A percentile compares a stretch with the other conserved stretches of the same genome.
These are phyloP conservation scores for Ibycter americanus DNA, from an alignment of 2,797 vertebrate species.

Conservation along the genomic window DNA sequence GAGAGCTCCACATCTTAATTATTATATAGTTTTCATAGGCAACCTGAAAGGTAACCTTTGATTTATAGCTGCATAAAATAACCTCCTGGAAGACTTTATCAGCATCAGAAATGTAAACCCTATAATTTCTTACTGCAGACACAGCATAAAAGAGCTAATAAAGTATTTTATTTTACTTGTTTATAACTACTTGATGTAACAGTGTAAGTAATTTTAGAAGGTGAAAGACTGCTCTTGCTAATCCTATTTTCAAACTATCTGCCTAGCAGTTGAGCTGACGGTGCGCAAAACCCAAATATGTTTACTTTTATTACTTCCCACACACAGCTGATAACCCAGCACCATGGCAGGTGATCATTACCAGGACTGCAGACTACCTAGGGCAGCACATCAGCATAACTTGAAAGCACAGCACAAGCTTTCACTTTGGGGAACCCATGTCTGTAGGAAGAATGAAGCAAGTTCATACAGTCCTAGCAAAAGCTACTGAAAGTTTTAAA, in stretches of 20 bases:
- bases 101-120: constrained; percentile 35
- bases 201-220: not conserved
- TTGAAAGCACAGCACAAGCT: not conserved
- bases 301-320: not conserved
- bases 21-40: not conserved
- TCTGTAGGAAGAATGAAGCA: not conserved
- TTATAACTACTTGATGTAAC: not conserved
- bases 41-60: constrained; percentile 64
- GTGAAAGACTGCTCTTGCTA: not conserved
- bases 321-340: not conserved
- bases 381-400: not conserved
- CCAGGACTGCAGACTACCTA: not conserved
- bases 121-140: constrained; percentile 23
- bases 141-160: constrained; percentile 41
- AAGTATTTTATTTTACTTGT: constrained; percentile 40
- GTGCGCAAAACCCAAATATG: not conserved
- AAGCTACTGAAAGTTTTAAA: not conserved
- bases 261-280: not conserved
- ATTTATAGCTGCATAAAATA: constrained; percentile 44
- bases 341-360: not conserved
- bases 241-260: not conserved
- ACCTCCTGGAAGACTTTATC: constrained; percentile 5
- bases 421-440: not conserved
- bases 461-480: not conserved
- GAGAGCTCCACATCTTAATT: constrained; percentile 16